Percentiles rank a stretch among this genome's conserved stretches.
phyloP scores from a whole-genome alignment of 2,888 invertebrate species.

The Nemotelus nigrinus region DNA sequence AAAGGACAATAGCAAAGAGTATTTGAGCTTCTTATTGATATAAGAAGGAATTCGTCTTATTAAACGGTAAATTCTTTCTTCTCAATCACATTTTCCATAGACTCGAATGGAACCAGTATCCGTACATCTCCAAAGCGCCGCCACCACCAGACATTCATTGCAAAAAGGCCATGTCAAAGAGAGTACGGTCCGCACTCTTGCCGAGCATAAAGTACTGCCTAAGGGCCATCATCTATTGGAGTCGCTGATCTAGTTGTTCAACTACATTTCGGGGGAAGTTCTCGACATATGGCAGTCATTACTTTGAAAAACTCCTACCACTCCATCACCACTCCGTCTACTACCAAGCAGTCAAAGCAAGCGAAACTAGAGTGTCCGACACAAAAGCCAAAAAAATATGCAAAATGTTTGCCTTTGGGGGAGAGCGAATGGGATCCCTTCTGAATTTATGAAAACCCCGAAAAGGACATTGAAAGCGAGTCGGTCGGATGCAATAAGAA shows the following conservation, averaged over 20 bases:
- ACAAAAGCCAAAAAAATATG: constrained; percentile 41
- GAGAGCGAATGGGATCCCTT: constrained; percentile 16
- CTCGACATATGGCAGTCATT: constrained; percentile 30
- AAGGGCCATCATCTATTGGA: constrained; percentile 16
- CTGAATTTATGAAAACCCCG: constrained; percentile 20
- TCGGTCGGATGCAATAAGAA: constrained; percentile 3
- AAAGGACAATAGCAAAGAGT: background rate
- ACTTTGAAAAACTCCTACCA: background rate
- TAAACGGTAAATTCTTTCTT: background rate
- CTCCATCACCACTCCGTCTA: background rate
- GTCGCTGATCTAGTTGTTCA: constrained; percentile 1
- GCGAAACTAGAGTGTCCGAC: constrained; percentile 21
- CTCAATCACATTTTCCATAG: constrained; percentile 11
- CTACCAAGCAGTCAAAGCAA: background rate
- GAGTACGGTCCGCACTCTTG: constrained; percentile 8
- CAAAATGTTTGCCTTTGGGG: constrained; percentile 26
- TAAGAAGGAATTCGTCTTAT: constrained; percentile 19
- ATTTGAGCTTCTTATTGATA: constrained; percentile 34
- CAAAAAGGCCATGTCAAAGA: constrained; percentile 31
- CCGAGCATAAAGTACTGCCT: constrained; percentile 15
- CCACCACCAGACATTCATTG: background rate
- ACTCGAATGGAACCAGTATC: background rate
- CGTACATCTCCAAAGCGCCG: too few relatives aligned
- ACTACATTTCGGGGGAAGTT: background rate
- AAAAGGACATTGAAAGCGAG: background rate